Evolutionary conservation across 2,797 vertebrate species (phyloP).

Genomic region (Gymnothorax javanicus): DNA sequence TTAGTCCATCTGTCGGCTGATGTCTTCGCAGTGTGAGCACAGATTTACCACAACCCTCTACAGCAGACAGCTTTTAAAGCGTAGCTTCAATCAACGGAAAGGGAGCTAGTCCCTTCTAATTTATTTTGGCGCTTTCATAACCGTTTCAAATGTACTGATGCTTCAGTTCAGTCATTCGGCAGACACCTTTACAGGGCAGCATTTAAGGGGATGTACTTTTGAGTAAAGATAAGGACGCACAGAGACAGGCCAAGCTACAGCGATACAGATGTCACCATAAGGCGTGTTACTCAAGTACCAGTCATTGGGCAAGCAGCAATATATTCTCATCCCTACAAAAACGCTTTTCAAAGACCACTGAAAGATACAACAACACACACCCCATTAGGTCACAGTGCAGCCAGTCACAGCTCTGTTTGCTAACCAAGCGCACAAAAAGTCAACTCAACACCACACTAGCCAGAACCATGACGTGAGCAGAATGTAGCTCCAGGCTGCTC

Average conservation of each 20-base stretch:
- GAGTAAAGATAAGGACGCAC: background rate
- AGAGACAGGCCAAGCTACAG: background rate
- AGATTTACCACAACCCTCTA: background rate
- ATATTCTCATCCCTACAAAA: background rate
- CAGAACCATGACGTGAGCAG: background rate
- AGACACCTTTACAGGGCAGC: background rate
- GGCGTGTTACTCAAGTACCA: background rate
- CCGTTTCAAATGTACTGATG: background rate
- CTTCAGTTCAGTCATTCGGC: background rate
- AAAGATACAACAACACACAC: conserved; percentile 4
- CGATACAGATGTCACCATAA: background rate
- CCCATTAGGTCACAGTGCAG: background rate
- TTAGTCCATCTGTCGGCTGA: background rate
- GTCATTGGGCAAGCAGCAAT: background rate
- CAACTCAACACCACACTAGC: background rate
- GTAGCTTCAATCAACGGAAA: background rate
- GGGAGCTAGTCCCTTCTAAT: background rate
- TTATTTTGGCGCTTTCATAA: conserved; percentile 8
- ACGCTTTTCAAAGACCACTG: background rate
- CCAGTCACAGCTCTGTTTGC: background rate
- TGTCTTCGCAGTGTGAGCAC: background rate
- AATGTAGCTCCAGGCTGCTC: background rate
- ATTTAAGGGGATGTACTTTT: background rate
- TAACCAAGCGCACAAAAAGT: background rate
- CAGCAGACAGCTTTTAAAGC: background rate